Evolutionary conservation across 2,113 vertebrate species (phyloP), one percentile per base, ranked within the genome.

Genomic region (Martes martes): DNA sequence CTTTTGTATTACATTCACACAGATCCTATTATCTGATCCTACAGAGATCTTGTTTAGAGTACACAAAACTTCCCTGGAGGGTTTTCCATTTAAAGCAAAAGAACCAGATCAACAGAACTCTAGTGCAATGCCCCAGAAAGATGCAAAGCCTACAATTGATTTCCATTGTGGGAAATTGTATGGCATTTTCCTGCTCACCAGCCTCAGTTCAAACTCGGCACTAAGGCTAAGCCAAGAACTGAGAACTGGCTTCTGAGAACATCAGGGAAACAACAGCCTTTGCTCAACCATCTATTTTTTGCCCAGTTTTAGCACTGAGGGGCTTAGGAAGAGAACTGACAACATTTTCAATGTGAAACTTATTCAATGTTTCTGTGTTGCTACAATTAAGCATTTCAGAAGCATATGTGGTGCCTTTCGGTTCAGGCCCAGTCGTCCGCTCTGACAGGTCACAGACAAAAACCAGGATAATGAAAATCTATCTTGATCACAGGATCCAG

Each of bases 41-140:
- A 98, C 95, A 94, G 98, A 98, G 98, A 98, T 98, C 98, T 98
- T 98, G 98, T 98, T 98, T 98, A 97, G 97, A 98, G 98, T 98
- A 98, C 97, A 98, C 97, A 98, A 98, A 98, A 98, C 98, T 98
- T 98, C 98, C 98, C 98, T 96, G 96, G 98, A 98, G 98, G 95
- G 94, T 96, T 97, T 99, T 98, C 97, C 97, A 97, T 97, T 98
- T 98, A 96, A 92, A 98, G 96, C 47, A 98, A 97, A 80, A 98
- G 50, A 81, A 97, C 84, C 89, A 97, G 92, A 98, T 98, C 97
- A 98, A 93, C 93, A 39, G 97, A 94, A 89, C 91, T 92, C 94
- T 94, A 69, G 93, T 90, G 91, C 89, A 97, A 88, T 71, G 96
- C 96, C 96, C 96, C 94, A 96, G 95, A 96, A 94, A 97, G 96